phyloP scores from a whole-genome alignment of 2,797 vertebrate genomes.

The Natrix natrix region DNA sequence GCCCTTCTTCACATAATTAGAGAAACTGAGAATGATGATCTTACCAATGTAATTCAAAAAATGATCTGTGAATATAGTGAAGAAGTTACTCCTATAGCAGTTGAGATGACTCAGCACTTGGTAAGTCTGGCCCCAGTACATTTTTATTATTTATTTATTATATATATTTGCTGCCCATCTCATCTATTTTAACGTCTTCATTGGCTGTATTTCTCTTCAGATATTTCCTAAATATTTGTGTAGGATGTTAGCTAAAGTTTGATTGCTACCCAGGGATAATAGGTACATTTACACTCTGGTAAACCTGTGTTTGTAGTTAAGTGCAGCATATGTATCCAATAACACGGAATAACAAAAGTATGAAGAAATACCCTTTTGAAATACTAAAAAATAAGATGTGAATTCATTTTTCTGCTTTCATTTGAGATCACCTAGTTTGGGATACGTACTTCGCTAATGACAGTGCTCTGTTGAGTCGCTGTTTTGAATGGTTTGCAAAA shows the following conservation, averaged over 20 bases:
- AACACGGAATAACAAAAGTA: not conserved
- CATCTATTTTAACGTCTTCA: not conserved
- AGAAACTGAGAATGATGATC: conserved; percentile 98
- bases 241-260: not conserved
- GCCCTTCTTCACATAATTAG: conserved; percentile 98
- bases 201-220: not conserved
- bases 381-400: not conserved
- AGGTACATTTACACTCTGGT: not conserved
- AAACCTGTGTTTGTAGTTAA: not conserved
- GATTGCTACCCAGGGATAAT: not conserved
- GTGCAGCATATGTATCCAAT: not conserved
- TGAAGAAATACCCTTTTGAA: not conserved
- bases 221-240: not conserved
- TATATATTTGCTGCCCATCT: not conserved
- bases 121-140: conserved; percentile 70
- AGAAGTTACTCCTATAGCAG: conserved; percentile 97
- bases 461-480: not conserved
- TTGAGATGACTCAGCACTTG: conserved; percentile 99
- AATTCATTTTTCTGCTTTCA: not conserved
- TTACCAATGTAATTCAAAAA: conserved; percentile 99
- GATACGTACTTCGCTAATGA: not conserved
- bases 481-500: not conserved
- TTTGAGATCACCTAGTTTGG: not conserved
- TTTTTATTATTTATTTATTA: not conserved
- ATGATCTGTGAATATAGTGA: conserved; percentile 99